These are phyloP conservation scores for Acholoe squamosa DNA, from an alignment of 2,888 invertebrate species.

Conservation along the genomic window DNA sequence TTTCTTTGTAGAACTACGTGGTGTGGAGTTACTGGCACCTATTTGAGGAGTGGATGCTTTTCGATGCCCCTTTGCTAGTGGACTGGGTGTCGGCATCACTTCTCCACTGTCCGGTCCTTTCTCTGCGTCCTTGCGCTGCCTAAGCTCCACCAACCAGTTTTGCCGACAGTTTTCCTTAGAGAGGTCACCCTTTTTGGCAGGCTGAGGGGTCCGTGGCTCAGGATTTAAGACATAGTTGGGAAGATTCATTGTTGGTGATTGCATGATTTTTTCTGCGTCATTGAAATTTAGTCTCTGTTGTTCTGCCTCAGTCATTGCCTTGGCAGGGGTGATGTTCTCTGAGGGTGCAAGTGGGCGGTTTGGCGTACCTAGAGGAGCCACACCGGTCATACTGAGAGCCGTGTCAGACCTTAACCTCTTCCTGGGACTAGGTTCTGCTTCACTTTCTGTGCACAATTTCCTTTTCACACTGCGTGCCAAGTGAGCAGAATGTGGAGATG, in stretches of 20 bases:
- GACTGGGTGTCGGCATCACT: not conserved
- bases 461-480: slow-evolving; percentile 23
- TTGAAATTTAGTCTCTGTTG: not conserved
- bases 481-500: not conserved
- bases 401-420: not conserved
- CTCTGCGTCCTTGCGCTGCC: slow-evolving; percentile 13
- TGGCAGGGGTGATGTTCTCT: slow-evolving; percentile 34
- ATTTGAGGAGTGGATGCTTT: not conserved
- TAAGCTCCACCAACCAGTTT: slow-evolving; percentile 50
- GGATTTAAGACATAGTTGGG: slow-evolving; percentile 68
- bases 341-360: not conserved
- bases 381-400: not conserved
- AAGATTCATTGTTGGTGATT: slow-evolving; percentile 65
- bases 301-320: not conserved
- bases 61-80: not conserved
- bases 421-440: not conserved
- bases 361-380: slow-evolving; percentile 29
- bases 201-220: slow-evolving; percentile 64
- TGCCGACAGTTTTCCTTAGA: not conserved
- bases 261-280: not conserved
- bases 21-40: not conserved
- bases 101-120: not conserved
- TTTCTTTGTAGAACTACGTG: not conserved
- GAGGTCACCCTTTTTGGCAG: not conserved
- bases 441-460: not conserved